Conservation (phyloP, 1,140 invertebrate species). For the Drosophila murphyi region DNA sequence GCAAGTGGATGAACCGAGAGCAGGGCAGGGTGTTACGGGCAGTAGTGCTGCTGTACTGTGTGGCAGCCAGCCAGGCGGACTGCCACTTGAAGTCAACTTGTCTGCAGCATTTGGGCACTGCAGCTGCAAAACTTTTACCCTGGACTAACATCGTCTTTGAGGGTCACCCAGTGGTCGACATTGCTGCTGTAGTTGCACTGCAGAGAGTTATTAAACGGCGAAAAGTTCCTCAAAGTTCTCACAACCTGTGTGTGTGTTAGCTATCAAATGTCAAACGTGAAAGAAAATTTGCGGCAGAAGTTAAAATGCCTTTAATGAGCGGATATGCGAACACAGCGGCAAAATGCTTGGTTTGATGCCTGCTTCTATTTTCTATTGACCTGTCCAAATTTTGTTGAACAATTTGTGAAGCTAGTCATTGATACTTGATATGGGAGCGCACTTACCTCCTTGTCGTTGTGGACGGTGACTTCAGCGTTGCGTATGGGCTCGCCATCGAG, state of each 20-base stretch:
- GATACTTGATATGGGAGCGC: slow-evolving; percentile 23
- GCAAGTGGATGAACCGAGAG: background rate
- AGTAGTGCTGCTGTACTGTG: no score
- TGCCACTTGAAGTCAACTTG: slow-evolving; percentile 61
- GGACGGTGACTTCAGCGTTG: slow-evolving; percentile 83
- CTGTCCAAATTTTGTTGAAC: slow-evolving; percentile 30
- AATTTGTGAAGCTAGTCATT: slow-evolving; percentile 34
- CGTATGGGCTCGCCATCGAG: slow-evolving; percentile 88
- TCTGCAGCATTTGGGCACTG: slow-evolving; percentile 42
- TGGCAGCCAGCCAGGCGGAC: slow-evolving; percentile 25
- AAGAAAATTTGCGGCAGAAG: slow-evolving; percentile 61
- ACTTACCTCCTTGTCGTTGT: slow-evolving; percentile 82
- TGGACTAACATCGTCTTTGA: slow-evolving; percentile 45
- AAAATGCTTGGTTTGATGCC: slow-evolving; percentile 24
- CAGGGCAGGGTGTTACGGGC: background rate
- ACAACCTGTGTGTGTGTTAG: slow-evolving; percentile 4
- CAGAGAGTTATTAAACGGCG: slow-evolving; percentile 57
- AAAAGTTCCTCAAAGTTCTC: slow-evolving; percentile 33
- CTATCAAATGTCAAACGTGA: slow-evolving; percentile 77
- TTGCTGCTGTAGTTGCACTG: slow-evolving; percentile 41
- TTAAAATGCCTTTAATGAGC: slow-evolving; percentile 48
- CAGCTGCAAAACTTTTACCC: slow-evolving; percentile 60
- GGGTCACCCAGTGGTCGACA: slow-evolving; percentile 63
- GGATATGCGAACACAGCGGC: slow-evolving; percentile 29
- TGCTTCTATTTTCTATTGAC: slow-evolving; percentile 1